Conservation (phyloP, 1,140 invertebrate species). For the Conus ventricosus region DNA sequence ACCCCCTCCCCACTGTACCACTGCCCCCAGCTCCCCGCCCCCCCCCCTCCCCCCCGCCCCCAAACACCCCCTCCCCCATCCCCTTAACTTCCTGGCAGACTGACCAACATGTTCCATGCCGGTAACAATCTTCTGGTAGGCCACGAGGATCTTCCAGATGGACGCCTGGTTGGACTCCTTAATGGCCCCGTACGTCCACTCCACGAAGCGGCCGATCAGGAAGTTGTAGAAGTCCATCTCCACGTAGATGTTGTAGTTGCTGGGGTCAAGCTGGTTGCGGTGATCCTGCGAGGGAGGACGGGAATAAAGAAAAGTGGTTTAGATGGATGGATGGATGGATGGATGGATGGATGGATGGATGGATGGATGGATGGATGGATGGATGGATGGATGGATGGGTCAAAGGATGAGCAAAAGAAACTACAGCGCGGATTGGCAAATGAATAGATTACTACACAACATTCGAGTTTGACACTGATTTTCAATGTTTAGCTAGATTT, state of each 20-base stretch:
- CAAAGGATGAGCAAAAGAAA: slow-evolving; percentile 37
- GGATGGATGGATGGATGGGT: no score
- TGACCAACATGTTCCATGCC: slow-evolving; percentile 58
- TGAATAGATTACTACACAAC: no score
- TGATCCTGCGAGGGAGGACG: slow-evolving; percentile 45
- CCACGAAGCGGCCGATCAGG: slow-evolving; percentile 48
- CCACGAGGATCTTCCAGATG: slow-evolving; percentile 63
- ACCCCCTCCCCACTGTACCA: no score
- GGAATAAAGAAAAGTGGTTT: slow-evolving; percentile 33
- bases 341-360: no score
- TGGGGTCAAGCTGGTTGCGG: slow-evolving; percentile 47
- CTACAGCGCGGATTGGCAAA: background rate
- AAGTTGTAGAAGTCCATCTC: slow-evolving; percentile 61
- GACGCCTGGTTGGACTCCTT: slow-evolving; percentile 55
- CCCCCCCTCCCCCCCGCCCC: no score
- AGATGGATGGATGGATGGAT: no score
- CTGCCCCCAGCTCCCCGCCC: no score
- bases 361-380: no score
- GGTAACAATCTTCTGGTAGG: slow-evolving; percentile 61
- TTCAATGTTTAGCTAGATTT: no score
- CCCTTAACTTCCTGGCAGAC: background rate
- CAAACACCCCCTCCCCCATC: no score
- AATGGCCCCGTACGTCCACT: slow-evolving; percentile 61
- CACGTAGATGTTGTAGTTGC: slow-evolving; percentile 51
- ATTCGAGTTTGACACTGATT: no score